Evolutionary conservation across 2,888 invertebrate genomes (phyloP).

Genomic region (Drosophila mimetica): DNA sequence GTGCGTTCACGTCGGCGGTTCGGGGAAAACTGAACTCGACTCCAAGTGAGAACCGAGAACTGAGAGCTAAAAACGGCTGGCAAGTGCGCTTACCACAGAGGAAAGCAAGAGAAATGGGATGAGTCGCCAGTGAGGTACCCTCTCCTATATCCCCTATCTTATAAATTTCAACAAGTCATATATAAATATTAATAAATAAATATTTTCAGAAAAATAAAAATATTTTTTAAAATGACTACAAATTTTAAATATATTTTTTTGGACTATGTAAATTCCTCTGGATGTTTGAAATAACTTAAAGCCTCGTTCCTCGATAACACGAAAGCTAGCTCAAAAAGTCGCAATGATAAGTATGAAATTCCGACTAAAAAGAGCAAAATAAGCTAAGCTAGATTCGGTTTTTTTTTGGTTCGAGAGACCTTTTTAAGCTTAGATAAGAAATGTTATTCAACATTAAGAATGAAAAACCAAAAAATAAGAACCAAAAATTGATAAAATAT

Average conservation of each 20-base stretch:
- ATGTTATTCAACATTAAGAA: neutral
- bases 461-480: no score
- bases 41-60: neutral
- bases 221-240: no score
- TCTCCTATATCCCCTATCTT: no score
- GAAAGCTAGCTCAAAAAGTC: no score
- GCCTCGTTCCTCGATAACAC: no score
- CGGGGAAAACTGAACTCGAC: conserved; percentile 28
- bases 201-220: neutral
- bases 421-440: neutral
- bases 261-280: no score
- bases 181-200: neutral
- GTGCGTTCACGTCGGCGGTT: conserved; percentile 20
- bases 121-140: neutral
- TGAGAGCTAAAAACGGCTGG: conserved; percentile 2
- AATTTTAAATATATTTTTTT: no score
- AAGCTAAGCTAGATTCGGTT: neutral
- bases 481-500: neutral
- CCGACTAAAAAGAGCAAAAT: no score
- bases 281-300: no score
- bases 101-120: neutral
- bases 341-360: no score
- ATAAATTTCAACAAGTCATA: no score
- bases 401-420: no score
- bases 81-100: conserved; percentile 1